These are phyloP conservation scores for Lepisosteus osseus DNA, from an alignment of 2,113 vertebrate species.

Conservation along the genomic window DNA sequence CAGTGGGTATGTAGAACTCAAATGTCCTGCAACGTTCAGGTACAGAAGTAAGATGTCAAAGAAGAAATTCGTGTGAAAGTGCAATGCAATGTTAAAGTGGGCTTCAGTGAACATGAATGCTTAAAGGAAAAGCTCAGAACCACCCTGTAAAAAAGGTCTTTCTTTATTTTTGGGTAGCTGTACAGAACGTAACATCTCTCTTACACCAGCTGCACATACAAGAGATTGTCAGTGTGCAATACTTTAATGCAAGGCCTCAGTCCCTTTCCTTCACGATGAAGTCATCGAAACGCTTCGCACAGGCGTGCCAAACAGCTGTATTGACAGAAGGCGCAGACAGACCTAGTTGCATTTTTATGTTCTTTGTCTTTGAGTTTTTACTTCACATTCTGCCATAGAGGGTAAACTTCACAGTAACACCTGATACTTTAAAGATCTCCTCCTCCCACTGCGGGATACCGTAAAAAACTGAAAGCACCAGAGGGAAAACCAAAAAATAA, in stretches of 20 bases:
- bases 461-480: conserved; percentile 12
- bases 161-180: conserved; percentile 51
- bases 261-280: too few species aligned
- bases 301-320: neutral
- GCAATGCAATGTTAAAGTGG: too few species aligned
- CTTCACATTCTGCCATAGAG: conserved; percentile 15
- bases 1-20: too few species aligned
- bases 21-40: too few species aligned
- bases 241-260: conserved; percentile 29
- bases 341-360: too few species aligned
- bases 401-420: conserved; percentile 55
- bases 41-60: too few species aligned
- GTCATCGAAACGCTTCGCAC: neutral
- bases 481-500: conserved; percentile 25
- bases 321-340: neutral
- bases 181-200: conserved; percentile 42
- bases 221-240: conserved; percentile 17
- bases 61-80: too few species aligned
- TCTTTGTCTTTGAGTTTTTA: too few species aligned
- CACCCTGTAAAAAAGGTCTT: too few species aligned
- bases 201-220: conserved; percentile 35
- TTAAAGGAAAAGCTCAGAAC: too few species aligned
- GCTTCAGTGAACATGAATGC: too few species aligned
- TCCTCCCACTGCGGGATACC: neutral
- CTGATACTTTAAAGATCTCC: conserved; percentile 4